phyloP scores from a whole-genome alignment of 2,113 vertebrate genomes.

The Litocranius walleri region DNA sequence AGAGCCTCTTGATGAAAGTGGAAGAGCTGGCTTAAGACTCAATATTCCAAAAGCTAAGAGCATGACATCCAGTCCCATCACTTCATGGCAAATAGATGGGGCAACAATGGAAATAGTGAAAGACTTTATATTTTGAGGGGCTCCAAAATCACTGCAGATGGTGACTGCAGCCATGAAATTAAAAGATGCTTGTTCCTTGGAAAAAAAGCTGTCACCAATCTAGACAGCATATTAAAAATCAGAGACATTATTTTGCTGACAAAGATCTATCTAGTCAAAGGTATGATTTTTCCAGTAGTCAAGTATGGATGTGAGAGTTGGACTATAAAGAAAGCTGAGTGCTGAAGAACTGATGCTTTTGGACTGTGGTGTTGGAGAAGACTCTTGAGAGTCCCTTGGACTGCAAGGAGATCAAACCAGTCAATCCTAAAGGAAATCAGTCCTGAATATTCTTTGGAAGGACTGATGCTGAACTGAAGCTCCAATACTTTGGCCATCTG shows the following conservation, averaged over 20 bases:
- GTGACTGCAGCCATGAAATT: not conserved
- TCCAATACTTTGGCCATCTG: not conserved
- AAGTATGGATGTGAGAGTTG: not conserved
- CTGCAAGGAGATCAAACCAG: not conserved
- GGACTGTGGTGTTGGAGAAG: not conserved
- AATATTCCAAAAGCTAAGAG: not conserved
- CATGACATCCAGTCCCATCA: not conserved
- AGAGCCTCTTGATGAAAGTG: not conserved
- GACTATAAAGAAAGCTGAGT: not conserved
- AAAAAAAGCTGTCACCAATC: not conserved
- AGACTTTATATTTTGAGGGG: not conserved
- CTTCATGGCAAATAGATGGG: not conserved
- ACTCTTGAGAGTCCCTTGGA: not conserved
- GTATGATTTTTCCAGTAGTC: not conserved
- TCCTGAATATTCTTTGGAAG: not conserved
- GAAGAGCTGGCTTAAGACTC: not conserved
- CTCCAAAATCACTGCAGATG: not conserved
- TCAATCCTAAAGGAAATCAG: not conserved
- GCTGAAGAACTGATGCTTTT: not conserved
- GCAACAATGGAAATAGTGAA: not conserved
- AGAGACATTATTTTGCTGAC: not conserved
- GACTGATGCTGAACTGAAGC: not conserved
- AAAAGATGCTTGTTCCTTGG: not conserved
- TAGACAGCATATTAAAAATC: not conserved
- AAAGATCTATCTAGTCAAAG: not conserved